Percentiles rank a stretch among this genome's conserved stretches.
These are phyloP conservation scores for Harpalus rubripes DNA, from an alignment of 2,888 invertebrate genomes.

Conservation along the genomic window DNA sequence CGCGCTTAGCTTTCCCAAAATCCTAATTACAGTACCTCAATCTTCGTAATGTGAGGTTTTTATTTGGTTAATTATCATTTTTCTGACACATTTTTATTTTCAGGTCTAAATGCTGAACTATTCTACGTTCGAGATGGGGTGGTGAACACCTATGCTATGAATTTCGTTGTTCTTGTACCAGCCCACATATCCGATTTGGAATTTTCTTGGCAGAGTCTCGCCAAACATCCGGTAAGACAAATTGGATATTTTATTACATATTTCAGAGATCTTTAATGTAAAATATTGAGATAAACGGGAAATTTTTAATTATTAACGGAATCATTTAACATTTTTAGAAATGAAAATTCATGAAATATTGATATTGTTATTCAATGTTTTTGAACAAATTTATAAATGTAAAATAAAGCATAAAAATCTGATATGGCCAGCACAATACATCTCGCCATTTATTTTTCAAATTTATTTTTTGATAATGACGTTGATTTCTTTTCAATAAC, in stretches of 20 bases:
- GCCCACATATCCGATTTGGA: slow-evolving; percentile 88
- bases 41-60: background rate
- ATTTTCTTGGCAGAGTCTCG: slow-evolving; percentile 92
- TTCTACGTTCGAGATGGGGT: slow-evolving; percentile 92
- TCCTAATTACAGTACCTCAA: background rate
- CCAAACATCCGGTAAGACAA: slow-evolving; percentile 84
- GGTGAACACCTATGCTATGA: slow-evolving; percentile 91
- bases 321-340: slow-evolving; percentile 46
- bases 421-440: too few species aligned
- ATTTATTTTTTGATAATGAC: too few species aligned
- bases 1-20: too few species aligned
- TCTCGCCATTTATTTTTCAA: too few species aligned
- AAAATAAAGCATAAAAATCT: too few species aligned
- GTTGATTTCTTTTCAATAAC: too few species aligned
- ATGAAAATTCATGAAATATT: slow-evolving; percentile 21
- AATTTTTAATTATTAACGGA: background rate
- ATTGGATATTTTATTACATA: too few species aligned
- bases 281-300: background rate
- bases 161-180: slow-evolving; percentile 89
- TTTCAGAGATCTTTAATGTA: too few species aligned
- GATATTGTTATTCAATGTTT: background rate
- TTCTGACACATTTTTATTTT: slow-evolving; percentile 73
- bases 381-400: too few species aligned
- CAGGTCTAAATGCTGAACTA: slow-evolving; percentile 87
- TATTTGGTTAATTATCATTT: background rate